Evolutionary conservation across 2,888 invertebrate genomes (phyloP).

Genomic region (Synanthedon tipuliformis): DNA sequence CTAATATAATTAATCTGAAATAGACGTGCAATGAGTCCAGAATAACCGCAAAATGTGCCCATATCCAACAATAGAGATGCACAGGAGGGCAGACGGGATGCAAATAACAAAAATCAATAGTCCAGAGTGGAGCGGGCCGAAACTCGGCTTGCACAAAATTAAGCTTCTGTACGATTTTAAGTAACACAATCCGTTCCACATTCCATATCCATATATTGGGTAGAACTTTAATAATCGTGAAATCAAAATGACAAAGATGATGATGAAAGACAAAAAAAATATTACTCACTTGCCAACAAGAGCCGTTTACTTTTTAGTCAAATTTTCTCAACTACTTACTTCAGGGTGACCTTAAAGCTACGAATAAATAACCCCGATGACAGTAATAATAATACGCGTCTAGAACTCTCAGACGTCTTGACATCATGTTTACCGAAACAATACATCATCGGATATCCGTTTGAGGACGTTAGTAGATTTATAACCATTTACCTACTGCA

Average conservation of each 20-base stretch:
- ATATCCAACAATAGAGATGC: slow-evolving; percentile 56
- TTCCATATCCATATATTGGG: too few relatives aligned
- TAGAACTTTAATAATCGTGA: too few relatives aligned
- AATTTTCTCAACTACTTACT: too few relatives aligned
- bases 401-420: neutral
- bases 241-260: too few relatives aligned
- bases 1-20: too few relatives aligned
- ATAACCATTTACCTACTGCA: slow-evolving; percentile 18
- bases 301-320: too few relatives aligned
- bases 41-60: neutral
- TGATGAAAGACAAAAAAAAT: too few relatives aligned
- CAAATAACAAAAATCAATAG: slow-evolving; percentile 70
- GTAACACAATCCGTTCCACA: slow-evolving; percentile 27
- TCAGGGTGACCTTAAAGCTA: too few relatives aligned
- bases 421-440: slow-evolving; percentile 26
- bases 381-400: too few relatives aligned
- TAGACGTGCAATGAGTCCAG: neutral
- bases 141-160: slow-evolving; percentile 57
- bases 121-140: slow-evolving; percentile 38
- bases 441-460: slow-evolving; percentile 56
- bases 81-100: slow-evolving; percentile 59
- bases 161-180: slow-evolving; percentile 38
- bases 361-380: too few relatives aligned
- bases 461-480: slow-evolving; percentile 39
- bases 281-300: too few relatives aligned